A percentile compares a stretch with the other conserved stretches of the same genome.
These are phyloP conservation scores for Tychaedon coryphoeus DNA, from an alignment of 2,113 vertebrate genomes.

Conservation along the genomic window DNA sequence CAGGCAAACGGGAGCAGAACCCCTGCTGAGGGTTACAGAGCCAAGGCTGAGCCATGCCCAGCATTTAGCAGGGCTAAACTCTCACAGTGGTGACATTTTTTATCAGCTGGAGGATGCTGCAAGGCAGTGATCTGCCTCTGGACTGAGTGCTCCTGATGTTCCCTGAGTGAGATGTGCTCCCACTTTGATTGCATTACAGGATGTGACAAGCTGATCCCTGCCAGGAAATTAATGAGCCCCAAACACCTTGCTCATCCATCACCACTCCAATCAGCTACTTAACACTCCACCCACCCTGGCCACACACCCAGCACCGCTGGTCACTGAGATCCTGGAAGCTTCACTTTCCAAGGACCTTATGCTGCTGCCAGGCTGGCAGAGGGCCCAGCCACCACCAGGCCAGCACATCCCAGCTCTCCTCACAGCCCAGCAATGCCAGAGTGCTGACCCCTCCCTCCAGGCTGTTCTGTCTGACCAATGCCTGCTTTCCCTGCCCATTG, in stretches of 20 bases:
- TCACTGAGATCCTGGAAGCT: not conserved
- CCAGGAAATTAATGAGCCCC: conserved; percentile 24
- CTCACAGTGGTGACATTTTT: not conserved
- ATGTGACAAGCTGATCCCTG: not conserved
- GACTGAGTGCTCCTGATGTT: not conserved
- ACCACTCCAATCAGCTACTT: not conserved
- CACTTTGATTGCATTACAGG: not conserved
- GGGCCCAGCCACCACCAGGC: not conserved
- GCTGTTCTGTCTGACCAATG: not conserved
- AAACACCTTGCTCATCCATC: conserved; percentile 10
- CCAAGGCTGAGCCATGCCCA: not conserved
- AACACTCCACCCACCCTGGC: accelerated
- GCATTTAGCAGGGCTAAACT: not conserved
- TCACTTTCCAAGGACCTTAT: not conserved
- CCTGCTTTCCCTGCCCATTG: not conserved
- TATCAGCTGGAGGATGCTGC: not conserved
- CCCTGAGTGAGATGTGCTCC: not conserved
- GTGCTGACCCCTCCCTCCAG: not conserved
- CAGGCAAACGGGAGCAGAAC: not conserved
- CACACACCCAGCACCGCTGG: not conserved
- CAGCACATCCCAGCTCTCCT: not conserved
- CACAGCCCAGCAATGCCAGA: accelerated
- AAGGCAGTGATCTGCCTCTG: not conserved
- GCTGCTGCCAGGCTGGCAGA: not conserved
- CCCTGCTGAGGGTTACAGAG: not conserved